These are phyloP conservation scores for Probaryconus sp. DNA, from an alignment of 1,140 invertebrate genomes.

Conservation along the genomic window DNA sequence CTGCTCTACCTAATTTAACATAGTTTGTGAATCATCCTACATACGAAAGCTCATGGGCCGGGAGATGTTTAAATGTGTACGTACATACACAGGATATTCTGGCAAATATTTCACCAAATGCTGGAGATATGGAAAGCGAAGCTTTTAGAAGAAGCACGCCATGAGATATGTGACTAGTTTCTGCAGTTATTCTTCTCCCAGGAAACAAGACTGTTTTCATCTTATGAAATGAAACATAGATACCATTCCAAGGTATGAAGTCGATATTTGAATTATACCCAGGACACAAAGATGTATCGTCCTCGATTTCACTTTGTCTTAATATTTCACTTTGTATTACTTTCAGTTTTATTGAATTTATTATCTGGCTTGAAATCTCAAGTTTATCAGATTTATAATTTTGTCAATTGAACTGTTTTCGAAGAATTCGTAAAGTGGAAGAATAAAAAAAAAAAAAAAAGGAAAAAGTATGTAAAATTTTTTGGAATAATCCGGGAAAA, in stretches of 20 bases:
- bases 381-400: too few relatives aligned
- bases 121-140: slow-evolving; percentile 38
- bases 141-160: slow-evolving; percentile 24
- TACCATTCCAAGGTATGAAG: slow-evolving; percentile 23
- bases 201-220: slow-evolving; percentile 30
- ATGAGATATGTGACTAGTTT: slow-evolving; percentile 41
- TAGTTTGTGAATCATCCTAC: slow-evolving; percentile 45
- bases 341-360: too few relatives aligned
- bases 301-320: too few relatives aligned
- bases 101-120: slow-evolving; percentile 38
- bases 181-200: slow-evolving; percentile 28
- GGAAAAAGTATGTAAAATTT: too few relatives aligned
- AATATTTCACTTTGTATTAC: too few relatives aligned
- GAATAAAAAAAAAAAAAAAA: too few relatives aligned
- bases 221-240: slow-evolving; percentile 33
- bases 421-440: too few relatives aligned
- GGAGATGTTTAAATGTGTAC: slow-evolving; percentile 32
- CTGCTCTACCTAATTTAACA: slow-evolving; percentile 44
- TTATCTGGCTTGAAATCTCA: too few relatives aligned
- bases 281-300: neutral
- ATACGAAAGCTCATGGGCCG: slow-evolving; percentile 22
- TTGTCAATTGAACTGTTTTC: too few relatives aligned
- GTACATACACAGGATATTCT: slow-evolving; percentile 30
- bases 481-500: too few relatives aligned
- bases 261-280: slow-evolving; percentile 20